A percentile compares a stretch with the other conserved stretches of the same genome.
Conservation (phyloP, 2,797 vertebrate genomes). For the Brachyalestes nurse region DNA sequence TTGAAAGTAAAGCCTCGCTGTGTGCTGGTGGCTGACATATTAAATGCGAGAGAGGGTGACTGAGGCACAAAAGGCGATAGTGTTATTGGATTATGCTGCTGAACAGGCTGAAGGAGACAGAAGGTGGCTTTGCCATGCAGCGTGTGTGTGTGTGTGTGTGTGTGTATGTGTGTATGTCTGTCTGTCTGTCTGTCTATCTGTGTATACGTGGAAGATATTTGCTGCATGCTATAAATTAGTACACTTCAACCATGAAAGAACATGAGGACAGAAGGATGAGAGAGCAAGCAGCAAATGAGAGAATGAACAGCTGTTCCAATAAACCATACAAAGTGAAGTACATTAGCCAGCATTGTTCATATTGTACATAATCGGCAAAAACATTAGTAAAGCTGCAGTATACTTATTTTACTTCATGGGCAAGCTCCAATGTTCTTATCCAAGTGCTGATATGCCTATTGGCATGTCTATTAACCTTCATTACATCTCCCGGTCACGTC, state of each 20-base stretch:
- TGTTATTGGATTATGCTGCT: constrained; percentile 33
- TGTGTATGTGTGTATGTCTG: not conserved
- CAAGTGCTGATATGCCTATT: not conserved
- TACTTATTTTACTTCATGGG: not conserved
- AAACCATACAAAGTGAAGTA: not conserved
- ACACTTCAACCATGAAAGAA: not conserved
- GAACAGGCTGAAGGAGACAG: constrained; percentile 1
- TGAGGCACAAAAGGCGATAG: constrained; percentile 36
- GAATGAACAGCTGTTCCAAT: not conserved
- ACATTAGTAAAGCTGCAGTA: not conserved
- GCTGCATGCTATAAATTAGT: not conserved
- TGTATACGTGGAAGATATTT: not conserved
- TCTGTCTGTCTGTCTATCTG: not conserved
- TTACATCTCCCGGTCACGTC: not conserved
- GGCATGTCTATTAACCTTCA: constrained; percentile 15
- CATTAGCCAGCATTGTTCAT: not conserved
- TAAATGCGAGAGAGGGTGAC: constrained; percentile 45
- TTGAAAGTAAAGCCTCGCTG: constrained; percentile 36
- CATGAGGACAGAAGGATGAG: not conserved
- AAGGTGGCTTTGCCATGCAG: not conserved
- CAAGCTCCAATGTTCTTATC: not conserved
- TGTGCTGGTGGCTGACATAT: constrained; percentile 35
- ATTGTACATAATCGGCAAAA: constrained; percentile 11
- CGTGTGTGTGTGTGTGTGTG: constrained; percentile 15
- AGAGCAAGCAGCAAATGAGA: not conserved